Evolutionary conservation across 2,888 invertebrate genomes (phyloP).

Genomic region (Rhingia rostrata): DNA sequence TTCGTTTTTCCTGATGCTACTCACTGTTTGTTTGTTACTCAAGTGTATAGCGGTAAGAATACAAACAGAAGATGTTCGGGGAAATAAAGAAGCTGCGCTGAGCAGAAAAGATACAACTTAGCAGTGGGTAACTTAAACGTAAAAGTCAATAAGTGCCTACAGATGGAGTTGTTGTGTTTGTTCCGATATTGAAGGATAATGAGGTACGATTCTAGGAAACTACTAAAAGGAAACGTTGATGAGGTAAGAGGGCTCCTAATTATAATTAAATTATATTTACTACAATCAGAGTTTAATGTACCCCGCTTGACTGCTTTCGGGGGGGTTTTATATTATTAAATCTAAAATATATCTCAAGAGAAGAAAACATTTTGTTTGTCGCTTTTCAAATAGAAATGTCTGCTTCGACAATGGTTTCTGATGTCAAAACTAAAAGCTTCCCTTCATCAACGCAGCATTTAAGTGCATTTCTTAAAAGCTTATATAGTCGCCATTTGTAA

Average conservation of each 20-base stretch:
- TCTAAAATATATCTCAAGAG: background rate
- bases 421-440: conserved; percentile 1
- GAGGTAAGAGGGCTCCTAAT: too few relatives aligned
- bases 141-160: background rate
- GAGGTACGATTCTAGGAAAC: too few relatives aligned
- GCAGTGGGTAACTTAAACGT: background rate
- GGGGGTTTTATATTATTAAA: too few relatives aligned
- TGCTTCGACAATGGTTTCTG: background rate
- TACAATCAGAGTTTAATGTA: too few relatives aligned
- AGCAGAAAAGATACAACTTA: background rate
- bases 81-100: background rate
- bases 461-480: background rate
- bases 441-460: background rate
- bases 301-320: too few relatives aligned
- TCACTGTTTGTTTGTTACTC: conserved; percentile 3
- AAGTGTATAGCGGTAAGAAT: background rate
- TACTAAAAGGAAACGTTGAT: too few relatives aligned
- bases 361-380: background rate
- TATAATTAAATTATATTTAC: too few relatives aligned
- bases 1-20: conserved; percentile 8
- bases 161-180: too few relatives aligned
- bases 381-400: too few relatives aligned
- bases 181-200: too few relatives aligned
- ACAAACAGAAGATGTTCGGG: background rate
- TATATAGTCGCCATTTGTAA: background rate